Evolutionary conservation across 2,113 vertebrate species (phyloP).

Genomic region (Bothrops jararaca): DNA sequence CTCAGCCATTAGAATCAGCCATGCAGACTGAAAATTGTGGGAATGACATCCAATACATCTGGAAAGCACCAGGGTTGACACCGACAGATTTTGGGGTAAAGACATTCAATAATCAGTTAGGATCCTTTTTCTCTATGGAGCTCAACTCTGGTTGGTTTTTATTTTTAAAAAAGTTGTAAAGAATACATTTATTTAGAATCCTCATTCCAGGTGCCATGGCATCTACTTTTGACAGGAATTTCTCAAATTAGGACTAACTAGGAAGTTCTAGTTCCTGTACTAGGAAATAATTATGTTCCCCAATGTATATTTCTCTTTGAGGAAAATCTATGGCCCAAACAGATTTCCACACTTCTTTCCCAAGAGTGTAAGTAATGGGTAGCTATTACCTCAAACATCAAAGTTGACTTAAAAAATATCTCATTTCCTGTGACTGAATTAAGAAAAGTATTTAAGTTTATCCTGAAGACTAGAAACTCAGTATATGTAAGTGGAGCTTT

Average conservation of each 20-base stretch:
- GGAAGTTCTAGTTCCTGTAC: conserved; percentile 70
- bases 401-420: conserved; percentile 54
- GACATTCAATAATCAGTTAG: not conserved
- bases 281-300: conserved; percentile 74
- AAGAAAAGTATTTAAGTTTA: conserved; percentile 32
- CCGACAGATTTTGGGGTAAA: not conserved
- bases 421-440: conserved; percentile 34
- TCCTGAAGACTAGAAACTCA: conserved; percentile 25
- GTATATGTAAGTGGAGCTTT: not conserved
- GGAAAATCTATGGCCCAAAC: conserved; percentile 57
- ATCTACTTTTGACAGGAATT: conserved; percentile 81
- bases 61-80: not conserved
- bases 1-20: not conserved
- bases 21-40: not conserved
- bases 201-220: conserved; percentile 53
- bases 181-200: conserved; percentile 5
- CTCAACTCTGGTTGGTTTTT: not conserved
- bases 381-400: not conserved
- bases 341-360: conserved; percentile 54
- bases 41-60: not conserved
- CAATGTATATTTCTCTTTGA: conserved; percentile 63
- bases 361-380: conserved; percentile 28
- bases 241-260: conserved; percentile 79
- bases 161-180: conserved; percentile 31
- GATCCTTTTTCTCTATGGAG: not conserved